These are phyloP conservation scores for Sciurus carolinensis DNA, from an alignment of 2,797 vertebrate genomes.

Conservation along the genomic window DNA sequence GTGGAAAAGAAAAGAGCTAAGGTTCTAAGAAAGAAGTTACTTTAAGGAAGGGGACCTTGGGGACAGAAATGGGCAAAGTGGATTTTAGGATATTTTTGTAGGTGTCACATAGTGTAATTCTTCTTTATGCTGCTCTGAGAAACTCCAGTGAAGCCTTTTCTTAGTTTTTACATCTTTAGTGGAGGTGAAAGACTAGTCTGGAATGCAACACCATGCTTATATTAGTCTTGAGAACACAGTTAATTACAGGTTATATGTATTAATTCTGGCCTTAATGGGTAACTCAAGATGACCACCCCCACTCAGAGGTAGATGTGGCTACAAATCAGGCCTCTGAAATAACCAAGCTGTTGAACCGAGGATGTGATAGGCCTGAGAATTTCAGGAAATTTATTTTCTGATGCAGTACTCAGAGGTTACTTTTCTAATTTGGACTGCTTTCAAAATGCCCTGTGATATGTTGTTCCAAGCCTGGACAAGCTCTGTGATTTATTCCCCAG, in stretches of 20 bases:
- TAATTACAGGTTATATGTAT: background rate
- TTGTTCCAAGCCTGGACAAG: background rate
- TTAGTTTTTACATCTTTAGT: slow-evolving; percentile 1
- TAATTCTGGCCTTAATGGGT: background rate
- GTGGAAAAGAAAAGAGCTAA: background rate
- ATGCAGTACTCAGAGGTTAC: background rate
- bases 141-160: background rate
- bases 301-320: background rate
- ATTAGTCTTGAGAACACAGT: background rate
- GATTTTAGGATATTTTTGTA: slow-evolving; percentile 19
- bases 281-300: background rate
- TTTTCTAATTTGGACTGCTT: background rate
- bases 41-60: background rate
- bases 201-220: background rate
- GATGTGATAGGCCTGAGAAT: background rate
- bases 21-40: background rate
- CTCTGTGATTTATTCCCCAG: background rate
- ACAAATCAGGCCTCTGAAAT: background rate
- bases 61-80: background rate
- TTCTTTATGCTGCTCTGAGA: background rate
- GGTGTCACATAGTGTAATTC: background rate
- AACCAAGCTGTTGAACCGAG: background rate
- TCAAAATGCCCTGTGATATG: background rate
- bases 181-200: background rate
- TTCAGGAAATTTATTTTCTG: background rate